A percentile compares a stretch with the other conserved stretches of the same genome.
Conservation (phyloP, 2,888 invertebrate genomes). For the Baccha elongata region DNA sequence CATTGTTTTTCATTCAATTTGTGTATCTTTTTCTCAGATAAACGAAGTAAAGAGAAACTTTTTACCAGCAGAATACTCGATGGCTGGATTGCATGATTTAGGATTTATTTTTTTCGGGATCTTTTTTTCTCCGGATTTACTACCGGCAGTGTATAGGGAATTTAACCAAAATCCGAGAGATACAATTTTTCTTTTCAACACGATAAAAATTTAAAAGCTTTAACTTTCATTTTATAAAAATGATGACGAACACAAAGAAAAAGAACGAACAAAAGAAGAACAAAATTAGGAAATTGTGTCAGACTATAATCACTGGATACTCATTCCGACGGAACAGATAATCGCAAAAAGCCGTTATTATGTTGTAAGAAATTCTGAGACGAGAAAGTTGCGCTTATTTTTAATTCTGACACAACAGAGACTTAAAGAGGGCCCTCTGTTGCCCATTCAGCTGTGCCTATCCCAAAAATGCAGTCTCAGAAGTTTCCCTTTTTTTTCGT, state of each 20-base stretch:
- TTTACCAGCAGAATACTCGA: slow-evolving; percentile 17
- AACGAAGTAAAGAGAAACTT: slow-evolving; percentile 56
- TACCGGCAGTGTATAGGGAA: slow-evolving; percentile 29
- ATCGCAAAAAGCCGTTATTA: slow-evolving; percentile 42
- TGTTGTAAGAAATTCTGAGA: slow-evolving; percentile 61
- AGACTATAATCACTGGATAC: slow-evolving; percentile 39
- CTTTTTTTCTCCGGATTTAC: slow-evolving; percentile 25
- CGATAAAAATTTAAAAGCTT: slow-evolving; percentile 21
- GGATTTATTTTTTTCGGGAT: slow-evolving; percentile 29
- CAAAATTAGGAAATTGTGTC: slow-evolving; percentile 69
- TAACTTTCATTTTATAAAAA: slow-evolving; percentile 70
- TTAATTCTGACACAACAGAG: slow-evolving; percentile 38
- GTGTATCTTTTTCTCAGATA: slow-evolving; percentile 43
- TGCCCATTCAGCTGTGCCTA: slow-evolving; percentile 15
- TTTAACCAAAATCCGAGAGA: slow-evolving; percentile 10
- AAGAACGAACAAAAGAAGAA: slow-evolving; percentile 9
- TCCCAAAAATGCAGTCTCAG: slow-evolving; percentile 58
- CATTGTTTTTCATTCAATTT: slow-evolving; percentile 66
- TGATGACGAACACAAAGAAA: slow-evolving; percentile 2
- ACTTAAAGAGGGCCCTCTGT: not conserved
- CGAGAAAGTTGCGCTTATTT: slow-evolving; percentile 64
- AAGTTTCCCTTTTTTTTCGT: slow-evolving; percentile 63
- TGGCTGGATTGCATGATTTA: not conserved
- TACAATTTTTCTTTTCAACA: slow-evolving; percentile 1
- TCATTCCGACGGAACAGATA: slow-evolving; percentile 57